Conservation (phyloP, 92 coral and sea anemone species). For the Metridium senile region DNA sequence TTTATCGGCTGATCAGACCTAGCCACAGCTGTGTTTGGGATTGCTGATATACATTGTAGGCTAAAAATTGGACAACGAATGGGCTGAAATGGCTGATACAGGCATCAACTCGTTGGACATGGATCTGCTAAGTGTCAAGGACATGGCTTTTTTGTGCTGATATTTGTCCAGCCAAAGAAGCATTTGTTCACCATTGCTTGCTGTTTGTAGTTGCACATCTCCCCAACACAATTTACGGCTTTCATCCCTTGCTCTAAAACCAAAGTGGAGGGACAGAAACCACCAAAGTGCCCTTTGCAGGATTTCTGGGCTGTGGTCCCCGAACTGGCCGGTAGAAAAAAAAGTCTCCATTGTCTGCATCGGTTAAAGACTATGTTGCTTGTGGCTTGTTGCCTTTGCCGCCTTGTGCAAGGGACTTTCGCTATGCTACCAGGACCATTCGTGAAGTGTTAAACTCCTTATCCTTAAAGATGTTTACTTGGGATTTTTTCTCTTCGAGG, state of each 20-base stretch:
- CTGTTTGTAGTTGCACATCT: slow-evolving; percentile 7
- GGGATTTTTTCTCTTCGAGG: not conserved
- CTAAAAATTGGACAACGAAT: too few species aligned
- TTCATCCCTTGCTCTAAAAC: slow-evolving; percentile 45
- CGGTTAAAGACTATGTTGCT: not conserved
- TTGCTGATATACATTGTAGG: slow-evolving; percentile 1
- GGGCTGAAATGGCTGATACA: too few species aligned
- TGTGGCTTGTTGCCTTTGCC: not conserved
- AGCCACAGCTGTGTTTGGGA: not conserved
- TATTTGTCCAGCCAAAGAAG: slow-evolving; percentile 29
- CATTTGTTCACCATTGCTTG: slow-evolving; percentile 16
- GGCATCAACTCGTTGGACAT: slow-evolving; percentile 15
- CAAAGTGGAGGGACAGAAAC: slow-evolving; percentile 42
- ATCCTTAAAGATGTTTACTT: not conserved
- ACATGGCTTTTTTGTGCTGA: too few species aligned
- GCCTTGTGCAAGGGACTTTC: not conserved
- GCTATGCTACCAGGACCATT: not conserved
- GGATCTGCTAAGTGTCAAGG: slow-evolving; percentile 15
- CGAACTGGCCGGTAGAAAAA: not conserved
- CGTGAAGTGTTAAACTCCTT: not conserved
- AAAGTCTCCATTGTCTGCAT: not conserved
- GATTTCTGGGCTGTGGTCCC: slow-evolving; percentile 17
- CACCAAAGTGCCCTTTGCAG: slow-evolving; percentile 51
- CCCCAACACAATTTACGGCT: slow-evolving; percentile 41
- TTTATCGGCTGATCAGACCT: not conserved